These are phyloP conservation scores for Fregetta grallaria DNA, from an alignment of 2,113 vertebrate species.

Conservation along the genomic window DNA sequence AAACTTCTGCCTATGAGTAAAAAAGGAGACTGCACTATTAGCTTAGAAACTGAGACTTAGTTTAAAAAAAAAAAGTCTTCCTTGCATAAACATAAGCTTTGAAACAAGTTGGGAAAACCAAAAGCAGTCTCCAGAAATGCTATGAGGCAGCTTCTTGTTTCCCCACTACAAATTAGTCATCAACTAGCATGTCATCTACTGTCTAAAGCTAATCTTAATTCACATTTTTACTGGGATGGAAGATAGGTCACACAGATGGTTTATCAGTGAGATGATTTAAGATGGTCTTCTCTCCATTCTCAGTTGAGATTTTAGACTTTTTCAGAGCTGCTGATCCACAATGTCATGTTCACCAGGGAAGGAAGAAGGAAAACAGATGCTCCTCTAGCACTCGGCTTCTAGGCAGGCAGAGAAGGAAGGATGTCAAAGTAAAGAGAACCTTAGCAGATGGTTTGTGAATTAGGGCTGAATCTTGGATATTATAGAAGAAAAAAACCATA, in stretches of 20 bases:
- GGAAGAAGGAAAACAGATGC: background rate
- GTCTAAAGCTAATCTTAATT: background rate
- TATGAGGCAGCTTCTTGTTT: background rate
- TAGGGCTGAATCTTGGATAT: background rate
- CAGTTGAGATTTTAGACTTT: background rate
- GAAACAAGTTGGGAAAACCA: background rate
- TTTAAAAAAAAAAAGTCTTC: background rate
- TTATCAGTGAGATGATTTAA: background rate
- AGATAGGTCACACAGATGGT: background rate
- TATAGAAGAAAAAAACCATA: background rate
- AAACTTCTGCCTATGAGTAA: background rate
- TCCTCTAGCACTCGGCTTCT: background rate
- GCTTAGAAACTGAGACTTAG: background rate
- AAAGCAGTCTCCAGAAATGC: background rate
- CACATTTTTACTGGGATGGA: background rate
- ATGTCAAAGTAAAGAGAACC: background rate
- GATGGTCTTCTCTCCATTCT: background rate
- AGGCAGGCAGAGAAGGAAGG: background rate
- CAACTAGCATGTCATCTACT: background rate
- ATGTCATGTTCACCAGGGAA: background rate
- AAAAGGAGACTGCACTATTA: background rate
- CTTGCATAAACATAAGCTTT: background rate
- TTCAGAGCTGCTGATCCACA: background rate
- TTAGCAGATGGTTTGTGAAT: background rate
- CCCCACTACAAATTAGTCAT: background rate